Evolutionary conservation across 2,113 vertebrate genomes (phyloP).

Genomic region (Nyctibius bracteatus): DNA sequence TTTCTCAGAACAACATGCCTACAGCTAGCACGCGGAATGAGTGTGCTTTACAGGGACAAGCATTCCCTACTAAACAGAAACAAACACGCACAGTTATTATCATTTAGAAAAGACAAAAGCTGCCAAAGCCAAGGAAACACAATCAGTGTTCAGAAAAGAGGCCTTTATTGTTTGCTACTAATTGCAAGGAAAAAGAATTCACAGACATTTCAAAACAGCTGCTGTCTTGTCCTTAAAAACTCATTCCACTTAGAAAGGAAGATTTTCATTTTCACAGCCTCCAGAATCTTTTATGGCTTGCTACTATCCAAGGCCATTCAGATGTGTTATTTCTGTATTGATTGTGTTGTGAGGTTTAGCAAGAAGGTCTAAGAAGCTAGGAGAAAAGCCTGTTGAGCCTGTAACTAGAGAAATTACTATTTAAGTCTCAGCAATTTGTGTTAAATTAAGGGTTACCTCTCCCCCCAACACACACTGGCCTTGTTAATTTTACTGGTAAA

Average conservation of each 20-base stretch:
- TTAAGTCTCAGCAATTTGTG: constrained; percentile 40
- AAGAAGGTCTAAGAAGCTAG: constrained; percentile 1
- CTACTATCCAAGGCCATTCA: constrained; percentile 24
- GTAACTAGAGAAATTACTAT: constrained; percentile 37
- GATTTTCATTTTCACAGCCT: constrained; percentile 38
- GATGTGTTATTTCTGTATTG: constrained; percentile 22
- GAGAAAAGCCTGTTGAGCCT: constrained; percentile 21
- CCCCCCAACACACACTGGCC: not conserved
- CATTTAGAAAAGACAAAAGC: constrained; percentile 54
- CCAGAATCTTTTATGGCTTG: constrained; percentile 9
- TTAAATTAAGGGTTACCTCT: constrained; percentile 30
- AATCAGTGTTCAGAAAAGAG: constrained; percentile 17
- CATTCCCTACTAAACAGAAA: not conserved
- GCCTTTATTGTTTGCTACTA: constrained; percentile 54
- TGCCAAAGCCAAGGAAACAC: constrained; percentile 10
- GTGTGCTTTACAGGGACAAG: not conserved
- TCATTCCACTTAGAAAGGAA: constrained; percentile 17
- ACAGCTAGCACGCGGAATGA: not conserved
- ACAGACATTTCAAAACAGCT: constrained; percentile 40
- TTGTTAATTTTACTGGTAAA: constrained; percentile 45
- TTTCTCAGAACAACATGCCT: constrained; percentile 10
- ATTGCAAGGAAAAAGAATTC: constrained; percentile 45
- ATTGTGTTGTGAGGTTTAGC: not conserved
- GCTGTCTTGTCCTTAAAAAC: constrained; percentile 53
- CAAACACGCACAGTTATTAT: not conserved